Percentiles rank a stretch among this genome's conserved stretches.
Conservation (phyloP, 2,113 vertebrate species). For the Climacteris rufus region DNA sequence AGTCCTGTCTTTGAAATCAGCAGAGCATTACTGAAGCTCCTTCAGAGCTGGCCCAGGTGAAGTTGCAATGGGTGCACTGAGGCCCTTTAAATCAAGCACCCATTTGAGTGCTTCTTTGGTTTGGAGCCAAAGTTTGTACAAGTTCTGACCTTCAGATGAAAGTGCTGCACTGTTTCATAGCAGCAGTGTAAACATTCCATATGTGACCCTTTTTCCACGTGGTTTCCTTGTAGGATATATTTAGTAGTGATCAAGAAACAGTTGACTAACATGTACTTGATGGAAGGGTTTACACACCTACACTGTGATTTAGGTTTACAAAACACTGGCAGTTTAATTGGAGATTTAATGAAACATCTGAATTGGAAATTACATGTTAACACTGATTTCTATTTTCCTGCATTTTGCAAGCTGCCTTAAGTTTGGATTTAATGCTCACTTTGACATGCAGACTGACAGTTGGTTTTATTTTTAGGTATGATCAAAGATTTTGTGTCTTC, state of each 20-base stretch:
- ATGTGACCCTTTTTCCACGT: neutral
- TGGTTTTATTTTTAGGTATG: conserved; percentile 74
- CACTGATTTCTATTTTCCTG: conserved; percentile 45
- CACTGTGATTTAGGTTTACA: conserved; percentile 29
- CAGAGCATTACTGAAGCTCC: neutral
- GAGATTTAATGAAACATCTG: conserved; percentile 27
- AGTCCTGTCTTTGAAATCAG: neutral
- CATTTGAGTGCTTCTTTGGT: neutral
- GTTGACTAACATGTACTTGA: neutral
- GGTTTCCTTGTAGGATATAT: neutral
- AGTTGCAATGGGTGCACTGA: neutral
- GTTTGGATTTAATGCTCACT: conserved; percentile 29
- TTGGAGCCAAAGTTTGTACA: neutral
- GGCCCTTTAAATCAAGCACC: neutral
- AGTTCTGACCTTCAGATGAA: neutral
- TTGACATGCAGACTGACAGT: neutral
- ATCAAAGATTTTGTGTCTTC: conserved; percentile 89
- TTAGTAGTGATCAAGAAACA: neutral
- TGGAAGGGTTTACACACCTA: neutral
- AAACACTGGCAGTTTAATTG: conserved; percentile 48
- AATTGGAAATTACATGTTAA: conserved; percentile 51
- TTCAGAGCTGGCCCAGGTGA: neutral
- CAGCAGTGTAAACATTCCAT: neutral
- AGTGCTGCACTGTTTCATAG: neutral
- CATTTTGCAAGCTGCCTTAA: conserved; percentile 19